Percentiles rank a stretch among this genome's conserved stretches.
Conservation (phyloP, 2,113 vertebrate species). For the Leptodactylus fuscus region DNA sequence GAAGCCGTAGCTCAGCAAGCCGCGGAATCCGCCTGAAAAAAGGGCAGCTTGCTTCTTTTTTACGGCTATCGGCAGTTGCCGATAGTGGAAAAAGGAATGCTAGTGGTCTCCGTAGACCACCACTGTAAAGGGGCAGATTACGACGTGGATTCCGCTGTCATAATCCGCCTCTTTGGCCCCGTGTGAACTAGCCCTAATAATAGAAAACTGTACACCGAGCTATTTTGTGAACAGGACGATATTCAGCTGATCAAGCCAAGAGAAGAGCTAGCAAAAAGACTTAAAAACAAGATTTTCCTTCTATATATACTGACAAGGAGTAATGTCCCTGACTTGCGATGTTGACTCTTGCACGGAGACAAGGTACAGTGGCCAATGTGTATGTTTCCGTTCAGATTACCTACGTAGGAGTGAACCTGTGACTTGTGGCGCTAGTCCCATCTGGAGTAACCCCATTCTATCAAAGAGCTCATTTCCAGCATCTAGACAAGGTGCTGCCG, state of each 20-base stretch:
- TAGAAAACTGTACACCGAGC: no score
- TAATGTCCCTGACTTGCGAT: neutral
- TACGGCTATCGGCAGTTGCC: no score
- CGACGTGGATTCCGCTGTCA: no score
- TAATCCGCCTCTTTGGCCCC: no score
- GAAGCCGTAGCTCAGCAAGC: no score
- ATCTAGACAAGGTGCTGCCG: slow-evolving; percentile 61
- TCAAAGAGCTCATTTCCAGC: slow-evolving; percentile 61
- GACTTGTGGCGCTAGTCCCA: slow-evolving; percentile 55
- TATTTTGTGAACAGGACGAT: no score
- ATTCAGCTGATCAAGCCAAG: neutral
- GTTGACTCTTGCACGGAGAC: neutral
- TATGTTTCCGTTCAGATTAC: neutral
- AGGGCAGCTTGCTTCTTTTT: no score
- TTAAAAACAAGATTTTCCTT: neutral
- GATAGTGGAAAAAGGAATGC: no score
- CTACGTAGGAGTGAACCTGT: neutral
- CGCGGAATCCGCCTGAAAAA: no score
- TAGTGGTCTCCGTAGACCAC: no score
- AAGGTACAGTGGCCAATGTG: neutral
- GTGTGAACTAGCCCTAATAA: no score
- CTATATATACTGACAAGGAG: neutral
- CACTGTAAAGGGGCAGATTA: no score
- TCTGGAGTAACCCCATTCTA: slow-evolving; percentile 64
- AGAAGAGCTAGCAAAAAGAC: neutral